These are phyloP conservation scores for Muscina levida DNA, from an alignment of 2,888 invertebrate genomes.

Conservation along the genomic window DNA sequence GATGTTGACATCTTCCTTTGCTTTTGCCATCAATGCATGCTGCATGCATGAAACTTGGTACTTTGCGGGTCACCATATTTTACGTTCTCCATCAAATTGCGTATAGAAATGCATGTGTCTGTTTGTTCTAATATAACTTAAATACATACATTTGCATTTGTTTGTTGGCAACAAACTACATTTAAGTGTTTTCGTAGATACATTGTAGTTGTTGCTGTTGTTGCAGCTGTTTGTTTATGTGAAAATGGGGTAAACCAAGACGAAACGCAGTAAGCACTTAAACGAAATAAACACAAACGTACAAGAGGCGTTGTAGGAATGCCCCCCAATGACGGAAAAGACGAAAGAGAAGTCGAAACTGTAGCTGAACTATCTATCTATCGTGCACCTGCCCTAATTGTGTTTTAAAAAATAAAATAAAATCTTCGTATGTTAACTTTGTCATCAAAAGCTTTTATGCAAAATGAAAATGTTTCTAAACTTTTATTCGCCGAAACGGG, in stretches of 20 bases:
- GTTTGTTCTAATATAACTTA: too few relatives aligned
- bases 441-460: constrained; percentile 28
- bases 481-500: background rate
- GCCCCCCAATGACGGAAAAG: too few relatives aligned
- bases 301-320: too few relatives aligned
- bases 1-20: too few relatives aligned
- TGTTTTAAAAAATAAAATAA: constrained; percentile 20
- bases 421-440: constrained; percentile 29
- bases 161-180: constrained; percentile 26
- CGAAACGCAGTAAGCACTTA: constrained; percentile 15
- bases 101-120: too few relatives aligned
- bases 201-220: too few relatives aligned
- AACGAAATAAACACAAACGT: constrained; percentile 7
- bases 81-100: too few relatives aligned
- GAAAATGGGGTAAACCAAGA: constrained; percentile 19
- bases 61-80: too few relatives aligned
- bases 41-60: too few relatives aligned
- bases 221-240: constrained; percentile 6
- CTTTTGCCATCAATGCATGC: too few relatives aligned
- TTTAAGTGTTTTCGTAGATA: constrained; percentile 21
- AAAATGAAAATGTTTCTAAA: constrained; percentile 24
- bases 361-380: background rate
- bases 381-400: constrained; percentile 22
- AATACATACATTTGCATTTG: too few relatives aligned
- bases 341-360: too few relatives aligned